Conservation (phyloP, 2,113 vertebrate genomes). For the Alethe castanea region DNA sequence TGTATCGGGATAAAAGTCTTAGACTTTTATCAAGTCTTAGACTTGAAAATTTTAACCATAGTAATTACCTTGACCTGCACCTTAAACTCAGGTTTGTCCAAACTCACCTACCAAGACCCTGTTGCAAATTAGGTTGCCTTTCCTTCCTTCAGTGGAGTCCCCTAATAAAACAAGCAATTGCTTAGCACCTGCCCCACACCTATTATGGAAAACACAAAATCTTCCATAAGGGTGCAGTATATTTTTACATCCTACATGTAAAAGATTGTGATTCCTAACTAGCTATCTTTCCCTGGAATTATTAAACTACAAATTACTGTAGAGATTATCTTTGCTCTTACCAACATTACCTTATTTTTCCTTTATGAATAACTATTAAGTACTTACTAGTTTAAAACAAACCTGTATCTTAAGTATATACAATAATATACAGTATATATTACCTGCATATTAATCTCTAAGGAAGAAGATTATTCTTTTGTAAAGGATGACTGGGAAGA, state of each 20-base stretch:
- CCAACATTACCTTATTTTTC: not conserved
- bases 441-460: not conserved
- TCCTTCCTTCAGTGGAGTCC: not conserved
- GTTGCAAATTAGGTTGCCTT: not conserved
- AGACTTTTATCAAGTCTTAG: not conserved
- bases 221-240: rapidly evolving
- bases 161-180: not conserved
- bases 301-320: not conserved
- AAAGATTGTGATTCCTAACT: not conserved
- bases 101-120: not conserved
- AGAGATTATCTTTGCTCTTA: not conserved
- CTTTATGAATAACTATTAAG: not conserved
- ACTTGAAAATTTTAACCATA: not conserved
- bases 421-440: not conserved
- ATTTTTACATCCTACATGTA: not conserved
- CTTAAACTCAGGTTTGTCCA: not conserved
- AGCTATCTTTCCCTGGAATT: not conserved
- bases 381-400: not conserved
- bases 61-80: not conserved
- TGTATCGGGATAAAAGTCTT: not conserved
- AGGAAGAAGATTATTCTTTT: not conserved
- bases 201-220: not conserved
- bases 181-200: not conserved
- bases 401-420: not conserved
- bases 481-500: not conserved